Base-by-base conservation (phyloP, 2,888 invertebrate species). In the Timema cristinae region DNA sequence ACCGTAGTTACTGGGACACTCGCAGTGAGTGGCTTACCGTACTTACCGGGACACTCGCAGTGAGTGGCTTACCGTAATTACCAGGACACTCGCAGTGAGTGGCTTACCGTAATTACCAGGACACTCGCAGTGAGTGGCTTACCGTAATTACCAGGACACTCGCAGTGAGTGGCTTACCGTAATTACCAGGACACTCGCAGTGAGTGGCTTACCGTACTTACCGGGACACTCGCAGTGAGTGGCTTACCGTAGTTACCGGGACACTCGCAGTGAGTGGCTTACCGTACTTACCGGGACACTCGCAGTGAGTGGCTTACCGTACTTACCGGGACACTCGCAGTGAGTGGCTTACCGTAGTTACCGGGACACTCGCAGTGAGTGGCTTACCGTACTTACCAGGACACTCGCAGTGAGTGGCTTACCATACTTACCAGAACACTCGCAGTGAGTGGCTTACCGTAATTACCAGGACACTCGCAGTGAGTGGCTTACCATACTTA, bases 1-100 rank as follows among this genome's bases (percentile, higher is more conserved):
- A n/a, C n/a, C n/a, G n/a, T n/a, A n/a, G n/a, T 0, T 92, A 91
- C 80, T 86, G 86, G 74, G 92, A 93, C 78, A 92, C 95, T n/a
- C 87, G 97, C 86, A 94, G 97, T 96, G 84, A 89, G 92, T 85
- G 67, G 32, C 32, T 32, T n/a, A n/a, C n/a, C n/a, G n/a, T n/a
- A 95, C 95, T 0, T 92, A 91, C 80, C 86, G 86, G 74, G 92
- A 93, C 78, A 92, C 95, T n/a, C 87, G 97, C 86, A 94, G 97
- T 96, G 84, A 89, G 92, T 85, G 67, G 32, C 32, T 32, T n/a
- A n/a, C n/a, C n/a, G n/a, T n/a, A n/a, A n/a, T 0, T 92, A 91
- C 80, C 86, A 86, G 74, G 92, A 93, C 78, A 92, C 95, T n/a
- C 87, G 97, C 86, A 94, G 97, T 96, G 84, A 89, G 92, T 85